Conservation (phyloP, 2,113 vertebrate species). For the Apteryx owenii region DNA sequence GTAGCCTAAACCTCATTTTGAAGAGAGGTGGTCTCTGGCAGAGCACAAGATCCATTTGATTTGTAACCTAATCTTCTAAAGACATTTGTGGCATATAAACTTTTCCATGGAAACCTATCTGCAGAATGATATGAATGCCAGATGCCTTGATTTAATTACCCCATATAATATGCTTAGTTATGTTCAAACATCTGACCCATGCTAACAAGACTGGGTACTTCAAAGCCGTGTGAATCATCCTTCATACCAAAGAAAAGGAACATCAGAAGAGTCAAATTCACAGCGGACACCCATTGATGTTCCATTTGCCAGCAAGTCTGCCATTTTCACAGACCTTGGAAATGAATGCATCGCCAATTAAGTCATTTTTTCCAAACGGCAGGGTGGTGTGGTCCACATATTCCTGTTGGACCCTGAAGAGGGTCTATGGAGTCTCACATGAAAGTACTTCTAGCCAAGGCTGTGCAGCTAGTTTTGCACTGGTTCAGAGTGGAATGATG, state of each 20-base stretch:
- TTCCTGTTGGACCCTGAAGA: neutral
- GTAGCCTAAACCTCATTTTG: neutral
- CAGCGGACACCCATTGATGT: neutral
- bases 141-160: constrained; percentile 51
- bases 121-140: neutral
- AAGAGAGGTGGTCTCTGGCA: neutral
- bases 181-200: neutral
- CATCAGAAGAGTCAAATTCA: neutral
- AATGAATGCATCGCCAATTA: neutral
- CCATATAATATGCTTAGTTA: neutral
- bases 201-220: neutral
- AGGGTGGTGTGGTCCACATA: neutral
- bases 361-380: neutral
- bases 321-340: neutral
- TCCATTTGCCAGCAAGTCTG: neutral
- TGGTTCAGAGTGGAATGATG: neutral
- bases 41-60: neutral
- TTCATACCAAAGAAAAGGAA: neutral
- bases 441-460: neutral
- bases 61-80: neutral
- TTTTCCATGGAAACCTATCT: constrained; percentile 27
- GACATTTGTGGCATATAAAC: neutral
- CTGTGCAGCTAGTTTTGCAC: neutral
- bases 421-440: neutral
- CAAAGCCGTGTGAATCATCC: neutral